phyloP scores from a whole-genome alignment of 2,113 vertebrate genomes.

The Carettochelys insculpta region DNA sequence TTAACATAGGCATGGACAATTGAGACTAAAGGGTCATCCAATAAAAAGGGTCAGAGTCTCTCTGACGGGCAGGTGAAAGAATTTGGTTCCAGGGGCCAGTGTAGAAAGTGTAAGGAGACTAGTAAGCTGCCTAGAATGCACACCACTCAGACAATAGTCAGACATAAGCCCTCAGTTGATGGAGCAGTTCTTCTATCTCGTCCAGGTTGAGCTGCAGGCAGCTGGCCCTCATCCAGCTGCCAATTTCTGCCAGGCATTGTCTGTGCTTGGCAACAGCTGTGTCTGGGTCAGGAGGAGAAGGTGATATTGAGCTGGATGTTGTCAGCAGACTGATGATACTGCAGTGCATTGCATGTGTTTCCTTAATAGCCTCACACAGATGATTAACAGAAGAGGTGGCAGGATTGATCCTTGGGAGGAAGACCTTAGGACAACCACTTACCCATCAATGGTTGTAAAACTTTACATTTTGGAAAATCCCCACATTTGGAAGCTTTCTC shows the following conservation, averaged over 20 bases:
- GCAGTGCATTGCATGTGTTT: not conserved
- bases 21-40: not conserved
- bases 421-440: not conserved
- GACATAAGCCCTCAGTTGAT: slow-evolving; percentile 12
- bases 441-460: not conserved
- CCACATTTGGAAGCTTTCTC: not conserved
- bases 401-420: not conserved
- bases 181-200: slow-evolving; percentile 42
- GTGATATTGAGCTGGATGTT: slow-evolving; percentile 16
- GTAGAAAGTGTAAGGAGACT: not conserved
- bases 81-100: too few species aligned
- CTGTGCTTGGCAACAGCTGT: slow-evolving; percentile 56
- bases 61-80: not conserved
- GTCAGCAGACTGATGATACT: not conserved
- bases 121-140: not conserved
- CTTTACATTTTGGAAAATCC: not conserved
- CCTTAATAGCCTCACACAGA: slow-evolving; percentile 29
- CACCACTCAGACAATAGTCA: not conserved
- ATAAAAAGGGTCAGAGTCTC: not conserved
- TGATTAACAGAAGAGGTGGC: slow-evolving; percentile 25
- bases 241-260: slow-evolving; percentile 52
- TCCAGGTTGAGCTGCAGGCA: slow-evolving; percentile 57
- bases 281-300: slow-evolving; percentile 51
- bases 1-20: not conserved
- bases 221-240: slow-evolving; percentile 53